These are phyloP conservation scores for Syndactyla subalaris DNA, from an alignment of 2,797 vertebrate genomes.

Conservation along the genomic window DNA sequence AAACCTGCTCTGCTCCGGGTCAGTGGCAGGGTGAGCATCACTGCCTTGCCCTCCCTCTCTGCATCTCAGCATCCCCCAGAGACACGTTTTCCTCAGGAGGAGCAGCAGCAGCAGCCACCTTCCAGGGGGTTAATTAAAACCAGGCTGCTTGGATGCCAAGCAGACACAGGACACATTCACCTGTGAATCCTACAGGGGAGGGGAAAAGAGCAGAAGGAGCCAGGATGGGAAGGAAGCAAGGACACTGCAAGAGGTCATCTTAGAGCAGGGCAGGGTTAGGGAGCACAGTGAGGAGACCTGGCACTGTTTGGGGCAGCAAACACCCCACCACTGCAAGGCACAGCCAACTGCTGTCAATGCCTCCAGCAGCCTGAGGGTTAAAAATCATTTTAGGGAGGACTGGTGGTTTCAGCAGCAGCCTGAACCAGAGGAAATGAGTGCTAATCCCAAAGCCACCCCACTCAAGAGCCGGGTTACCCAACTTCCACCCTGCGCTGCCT, in stretches of 20 bases:
- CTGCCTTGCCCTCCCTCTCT: neutral
- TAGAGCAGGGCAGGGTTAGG: neutral
- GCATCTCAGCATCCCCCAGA: neutral
- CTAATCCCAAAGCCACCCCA: neutral
- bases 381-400: neutral
- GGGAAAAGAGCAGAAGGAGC: neutral
- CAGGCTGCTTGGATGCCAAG: neutral
- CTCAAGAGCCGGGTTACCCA: neutral
- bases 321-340: rapidly evolving
- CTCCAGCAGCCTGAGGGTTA: neutral
- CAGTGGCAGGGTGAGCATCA: neutral
- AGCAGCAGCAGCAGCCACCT: neutral
- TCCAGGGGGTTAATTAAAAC: neutral
- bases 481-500: neutral
- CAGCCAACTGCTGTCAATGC: rapidly evolving
- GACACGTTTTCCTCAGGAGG: neutral
- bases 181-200: neutral
- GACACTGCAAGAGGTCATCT: neutral
- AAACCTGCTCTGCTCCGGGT: neutral
- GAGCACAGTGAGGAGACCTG: rapidly evolving
- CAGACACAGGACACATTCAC: neutral
- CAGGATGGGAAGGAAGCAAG: neutral
- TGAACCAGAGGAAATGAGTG: neutral
- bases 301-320: neutral
- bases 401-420: neutral